A percentile compares a stretch with the other conserved stretches of the same genome.
Evolutionary conservation across 2,888 invertebrate species (phyloP).

Genomic region (Octonoba sinensis): DNA sequence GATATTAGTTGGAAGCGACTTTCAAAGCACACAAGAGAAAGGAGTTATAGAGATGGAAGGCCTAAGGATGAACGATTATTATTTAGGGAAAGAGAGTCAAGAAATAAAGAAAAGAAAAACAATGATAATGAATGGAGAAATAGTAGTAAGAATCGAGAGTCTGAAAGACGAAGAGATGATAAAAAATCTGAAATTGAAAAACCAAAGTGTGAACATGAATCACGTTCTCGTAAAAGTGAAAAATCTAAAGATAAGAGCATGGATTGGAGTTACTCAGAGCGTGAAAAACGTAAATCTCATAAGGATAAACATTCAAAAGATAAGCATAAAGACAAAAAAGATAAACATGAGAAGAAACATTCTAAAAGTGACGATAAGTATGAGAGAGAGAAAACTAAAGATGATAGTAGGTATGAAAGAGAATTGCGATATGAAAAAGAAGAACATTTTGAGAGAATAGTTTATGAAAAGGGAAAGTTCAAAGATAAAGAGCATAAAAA

Average conservation of each 20-base stretch:
- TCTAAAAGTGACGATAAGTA: conserved; percentile 54
- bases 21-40: conserved; percentile 82
- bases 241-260: conserved; percentile 16
- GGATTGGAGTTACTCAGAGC: conserved; percentile 46
- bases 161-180: conserved; percentile 60
- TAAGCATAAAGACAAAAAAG: conserved; percentile 54
- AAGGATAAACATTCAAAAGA: conserved; percentile 59
- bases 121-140: conserved; percentile 47
- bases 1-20: conserved; percentile 81
- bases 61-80: conserved; percentile 72
- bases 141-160: conserved; percentile 54
- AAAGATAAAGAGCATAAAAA: conserved; percentile 59
- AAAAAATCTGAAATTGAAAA: conserved; percentile 68
- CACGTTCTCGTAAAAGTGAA: conserved; percentile 49
- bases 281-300: conserved; percentile 51
- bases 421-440: conserved; percentile 56
- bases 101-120: conserved; percentile 55
- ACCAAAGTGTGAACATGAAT: conserved; percentile 65
- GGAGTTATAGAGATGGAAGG: conserved; percentile 78
- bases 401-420: conserved; percentile 47
- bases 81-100: conserved; percentile 69
- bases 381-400: conserved; percentile 54
- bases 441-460: conserved; percentile 48
- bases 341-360: conserved; percentile 49
- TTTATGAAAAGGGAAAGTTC: conserved; percentile 55